Percentiles rank a stretch among this genome's conserved stretches.
These are phyloP conservation scores for Microplitis deprimator DNA, from an alignment of 2,888 invertebrate genomes.

Conservation along the genomic window DNA sequence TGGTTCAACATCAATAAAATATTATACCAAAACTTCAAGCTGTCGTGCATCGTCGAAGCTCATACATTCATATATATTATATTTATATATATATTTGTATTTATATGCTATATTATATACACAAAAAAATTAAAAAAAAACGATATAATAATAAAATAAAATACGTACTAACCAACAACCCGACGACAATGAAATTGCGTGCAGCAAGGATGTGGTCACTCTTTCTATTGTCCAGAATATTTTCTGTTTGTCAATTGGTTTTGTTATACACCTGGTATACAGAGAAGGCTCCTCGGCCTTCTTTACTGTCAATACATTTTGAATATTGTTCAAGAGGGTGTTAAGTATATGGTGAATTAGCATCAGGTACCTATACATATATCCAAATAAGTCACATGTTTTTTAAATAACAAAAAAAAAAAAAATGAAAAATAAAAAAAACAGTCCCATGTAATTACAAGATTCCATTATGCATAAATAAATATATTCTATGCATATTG, in stretches of 20 bases:
- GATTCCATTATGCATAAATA: not conserved
- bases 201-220: slow-evolving; percentile 56
- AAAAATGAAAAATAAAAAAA: not conserved
- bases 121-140: slow-evolving; percentile 20
- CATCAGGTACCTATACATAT: slow-evolving; percentile 4
- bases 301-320: slow-evolving; percentile 31
- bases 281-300: not conserved
- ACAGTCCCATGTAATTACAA: slow-evolving; percentile 18
- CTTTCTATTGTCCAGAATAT: slow-evolving; percentile 38
- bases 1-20: slow-evolving; percentile 17
- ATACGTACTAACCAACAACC: slow-evolving; percentile 36
- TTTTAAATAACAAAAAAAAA: not conserved
- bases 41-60: slow-evolving; percentile 43
- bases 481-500: slow-evolving; percentile 1
- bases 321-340: slow-evolving; percentile 25
- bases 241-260: slow-evolving; percentile 49
- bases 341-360: slow-evolving; percentile 33
- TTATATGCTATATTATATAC: not conserved
- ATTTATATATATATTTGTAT: no score
- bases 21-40: slow-evolving; percentile 41
- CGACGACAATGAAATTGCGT: slow-evolving; percentile 57
- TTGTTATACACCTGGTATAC: slow-evolving; percentile 51
- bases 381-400: slow-evolving; percentile 8
- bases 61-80: not conserved
- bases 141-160: slow-evolving; percentile 15